Evolutionary conservation across 1,140 invertebrate species (phyloP).

Genomic region (Brachionus angularis): DNA sequence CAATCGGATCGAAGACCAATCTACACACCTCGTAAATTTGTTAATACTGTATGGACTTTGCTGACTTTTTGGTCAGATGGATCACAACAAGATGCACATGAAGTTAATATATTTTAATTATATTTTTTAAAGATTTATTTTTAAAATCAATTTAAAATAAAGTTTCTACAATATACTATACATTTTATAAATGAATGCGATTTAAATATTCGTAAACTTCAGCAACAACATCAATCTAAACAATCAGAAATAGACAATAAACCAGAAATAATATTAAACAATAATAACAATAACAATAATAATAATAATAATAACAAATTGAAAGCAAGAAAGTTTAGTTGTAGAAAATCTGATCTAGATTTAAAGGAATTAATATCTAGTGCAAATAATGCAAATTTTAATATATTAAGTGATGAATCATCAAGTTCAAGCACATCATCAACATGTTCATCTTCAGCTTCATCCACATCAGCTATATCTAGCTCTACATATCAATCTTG

Average conservation of each 20-base stretch:
- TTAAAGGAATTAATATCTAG: not conserved
- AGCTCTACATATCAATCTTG: not conserved
- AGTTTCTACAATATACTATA: conserved; percentile 43
- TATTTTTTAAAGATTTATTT: too few relatives aligned
- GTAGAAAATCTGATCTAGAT: not conserved
- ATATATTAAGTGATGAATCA: conserved; percentile 1
- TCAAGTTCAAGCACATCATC: conserved; percentile 14
- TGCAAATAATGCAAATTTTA: not conserved
- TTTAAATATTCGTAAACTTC: conserved; percentile 5
- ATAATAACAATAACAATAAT: not conserved
- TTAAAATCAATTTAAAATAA: too few relatives aligned
- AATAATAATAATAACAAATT: not conserved
- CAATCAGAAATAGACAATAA: not conserved
- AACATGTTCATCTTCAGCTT: conserved; percentile 11
- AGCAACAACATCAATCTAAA: conserved; percentile 2
- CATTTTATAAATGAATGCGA: conserved; percentile 43
- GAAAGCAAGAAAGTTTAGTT: not conserved
- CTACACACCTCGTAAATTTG: conserved; percentile 32
- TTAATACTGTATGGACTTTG: conserved; percentile 25
- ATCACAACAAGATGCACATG: conserved; percentile 35
- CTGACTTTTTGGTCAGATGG: conserved; percentile 38
- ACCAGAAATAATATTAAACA: too few relatives aligned
- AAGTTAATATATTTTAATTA: too few relatives aligned
- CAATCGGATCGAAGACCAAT: conserved; percentile 35
- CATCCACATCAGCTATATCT: conserved; percentile 12